Percentiles rank a stretch among this genome's conserved stretches.
phyloP scores from a whole-genome alignment of 2,113 vertebrate species.

The Phylloscopus whistleri region DNA sequence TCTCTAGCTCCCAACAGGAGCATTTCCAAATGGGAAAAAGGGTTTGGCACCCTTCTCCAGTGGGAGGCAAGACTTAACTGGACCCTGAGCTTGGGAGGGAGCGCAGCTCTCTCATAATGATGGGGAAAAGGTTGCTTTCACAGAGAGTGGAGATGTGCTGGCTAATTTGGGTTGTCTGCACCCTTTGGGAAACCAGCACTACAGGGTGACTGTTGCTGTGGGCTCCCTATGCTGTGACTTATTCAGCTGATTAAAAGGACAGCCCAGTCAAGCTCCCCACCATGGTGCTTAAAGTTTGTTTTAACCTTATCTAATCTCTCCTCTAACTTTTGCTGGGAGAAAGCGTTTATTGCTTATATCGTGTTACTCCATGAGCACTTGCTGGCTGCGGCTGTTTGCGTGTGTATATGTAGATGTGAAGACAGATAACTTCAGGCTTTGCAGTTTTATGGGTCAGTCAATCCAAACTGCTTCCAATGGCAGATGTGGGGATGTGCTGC shows the following conservation, averaged over 20 bases:
- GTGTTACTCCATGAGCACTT: constrained; percentile 59
- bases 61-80: neutral
- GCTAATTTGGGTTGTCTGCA: neutral
- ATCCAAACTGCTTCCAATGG: constrained; percentile 62
- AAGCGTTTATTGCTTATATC: constrained; percentile 70
- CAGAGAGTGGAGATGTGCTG: neutral
- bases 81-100: neutral
- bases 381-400: constrained; percentile 51
- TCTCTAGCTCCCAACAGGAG: neutral
- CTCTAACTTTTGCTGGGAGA: constrained; percentile 64
- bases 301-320: constrained; percentile 69
- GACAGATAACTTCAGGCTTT: constrained; percentile 60
- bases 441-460: constrained; percentile 72
- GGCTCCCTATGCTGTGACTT: accelerated
- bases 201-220: accelerated
- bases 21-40: neutral
- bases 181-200: neutral
- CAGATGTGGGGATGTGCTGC: constrained; percentile 63
- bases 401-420: constrained; percentile 61
- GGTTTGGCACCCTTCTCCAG: neutral
- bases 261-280: neutral
- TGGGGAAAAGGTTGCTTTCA: neutral
- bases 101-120: neutral
- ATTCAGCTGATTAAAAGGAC: neutral
- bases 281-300: constrained; percentile 52